Evolutionary conservation across 2,797 vertebrate species (phyloP).

Genomic region (Cuculus canorus): DNA sequence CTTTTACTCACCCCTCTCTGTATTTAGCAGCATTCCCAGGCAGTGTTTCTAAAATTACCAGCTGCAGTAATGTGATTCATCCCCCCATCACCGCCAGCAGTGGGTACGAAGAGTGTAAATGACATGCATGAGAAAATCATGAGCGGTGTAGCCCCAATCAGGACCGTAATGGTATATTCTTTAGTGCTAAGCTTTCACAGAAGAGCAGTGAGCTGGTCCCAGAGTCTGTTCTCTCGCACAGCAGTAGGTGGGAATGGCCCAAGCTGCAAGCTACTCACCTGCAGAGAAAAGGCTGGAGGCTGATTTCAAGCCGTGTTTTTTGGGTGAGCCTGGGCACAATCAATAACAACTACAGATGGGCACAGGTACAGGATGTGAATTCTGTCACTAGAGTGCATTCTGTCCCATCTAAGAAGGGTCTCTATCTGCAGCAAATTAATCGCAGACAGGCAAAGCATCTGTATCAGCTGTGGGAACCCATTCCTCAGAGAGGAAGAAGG

Average conservation of each 20-base stretch:
- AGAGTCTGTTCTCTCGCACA: not conserved
- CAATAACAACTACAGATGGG: not conserved
- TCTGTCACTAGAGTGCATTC: not conserved
- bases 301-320: not conserved
- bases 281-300: not conserved
- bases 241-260: not conserved
- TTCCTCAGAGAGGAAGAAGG: not conserved
- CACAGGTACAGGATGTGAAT: not conserved
- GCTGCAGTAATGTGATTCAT: constrained; percentile 54
- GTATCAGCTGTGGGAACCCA: not conserved
- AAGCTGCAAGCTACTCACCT: not conserved
- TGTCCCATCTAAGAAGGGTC: not conserved
- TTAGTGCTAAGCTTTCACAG: not conserved
- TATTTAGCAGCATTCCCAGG: constrained; percentile 54
- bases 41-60: constrained; percentile 63
- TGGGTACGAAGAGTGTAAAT: constrained; percentile 37
- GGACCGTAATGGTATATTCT: not conserved
- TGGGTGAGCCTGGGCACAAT: not conserved
- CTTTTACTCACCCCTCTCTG: constrained; percentile 31
- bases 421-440: not conserved
- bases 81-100: constrained; percentile 26
- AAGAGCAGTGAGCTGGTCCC: not conserved
- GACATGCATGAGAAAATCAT: constrained; percentile 34
- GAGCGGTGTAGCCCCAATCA: constrained; percentile 1
- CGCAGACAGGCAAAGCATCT: not conserved